Percentiles rank a stretch among this genome's conserved stretches.
Conservation (phyloP, 2,888 invertebrate species). For the Melipona bicolor region DNA sequence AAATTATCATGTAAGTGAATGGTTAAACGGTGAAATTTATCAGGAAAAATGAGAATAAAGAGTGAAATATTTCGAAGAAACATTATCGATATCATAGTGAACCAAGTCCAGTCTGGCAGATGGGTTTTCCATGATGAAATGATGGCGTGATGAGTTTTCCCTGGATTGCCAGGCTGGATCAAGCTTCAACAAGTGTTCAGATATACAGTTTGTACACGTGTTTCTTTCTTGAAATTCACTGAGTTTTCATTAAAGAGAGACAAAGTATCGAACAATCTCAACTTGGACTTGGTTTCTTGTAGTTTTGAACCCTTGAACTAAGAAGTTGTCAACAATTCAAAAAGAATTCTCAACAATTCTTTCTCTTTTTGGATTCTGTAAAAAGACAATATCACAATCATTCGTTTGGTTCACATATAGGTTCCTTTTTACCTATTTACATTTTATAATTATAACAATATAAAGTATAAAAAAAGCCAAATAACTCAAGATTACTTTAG, state of each 20-base stretch:
- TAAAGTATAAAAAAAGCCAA: no score
- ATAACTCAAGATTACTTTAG: not conserved
- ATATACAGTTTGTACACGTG: conserved; percentile 48
- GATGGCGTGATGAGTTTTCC: no score
- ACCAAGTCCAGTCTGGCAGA: conserved; percentile 15
- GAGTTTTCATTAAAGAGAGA: conserved; percentile 50
- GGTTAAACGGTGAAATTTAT: conserved; percentile 19
- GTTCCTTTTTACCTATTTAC: not conserved
- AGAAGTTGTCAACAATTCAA: not conserved
- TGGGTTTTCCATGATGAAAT: not conserved
- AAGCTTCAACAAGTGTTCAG: conserved; percentile 44
- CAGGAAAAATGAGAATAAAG: not conserved
- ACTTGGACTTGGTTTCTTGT: conserved; percentile 9
- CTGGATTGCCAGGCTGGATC: conserved; percentile 25
- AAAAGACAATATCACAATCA: not conserved
- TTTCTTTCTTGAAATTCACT: conserved; percentile 46
- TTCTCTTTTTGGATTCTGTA: no score
- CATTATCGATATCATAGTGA: conserved; percentile 10
- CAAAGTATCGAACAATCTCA: conserved; percentile 34
- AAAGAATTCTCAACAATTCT: no score
- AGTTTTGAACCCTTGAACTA: conserved; percentile 5
- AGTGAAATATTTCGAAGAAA: not conserved
- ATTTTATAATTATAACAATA: not conserved
- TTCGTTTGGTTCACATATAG: no score
- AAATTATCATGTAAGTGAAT: conserved; percentile 10